phyloP scores from a whole-genome alignment of 2,888 invertebrate genomes.

The Campopleginae sp. region DNA sequence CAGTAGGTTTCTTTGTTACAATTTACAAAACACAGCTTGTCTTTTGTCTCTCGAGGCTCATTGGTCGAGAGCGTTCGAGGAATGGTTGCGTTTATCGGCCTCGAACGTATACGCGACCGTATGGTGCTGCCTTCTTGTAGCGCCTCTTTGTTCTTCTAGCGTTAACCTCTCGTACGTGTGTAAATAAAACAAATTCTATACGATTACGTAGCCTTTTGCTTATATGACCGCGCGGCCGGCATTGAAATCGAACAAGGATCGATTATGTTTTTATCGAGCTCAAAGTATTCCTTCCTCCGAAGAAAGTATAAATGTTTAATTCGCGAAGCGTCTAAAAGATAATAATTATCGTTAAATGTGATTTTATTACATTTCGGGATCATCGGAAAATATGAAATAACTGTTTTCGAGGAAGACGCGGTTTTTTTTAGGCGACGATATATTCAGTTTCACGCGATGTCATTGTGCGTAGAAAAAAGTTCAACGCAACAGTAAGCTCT shows the following conservation, averaged over 20 bases:
- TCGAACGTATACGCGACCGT: neutral
- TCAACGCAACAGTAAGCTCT: neutral
- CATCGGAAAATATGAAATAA: neutral
- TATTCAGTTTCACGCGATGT: neutral
- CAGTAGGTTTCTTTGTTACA: neutral
- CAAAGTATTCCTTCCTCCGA: neutral
- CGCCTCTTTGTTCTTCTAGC: no score
- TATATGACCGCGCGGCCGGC: neutral
- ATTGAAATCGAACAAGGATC: neutral
- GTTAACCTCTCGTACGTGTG: neutral
- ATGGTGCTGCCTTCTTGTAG: conserved; percentile 23
- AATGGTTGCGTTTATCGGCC: neutral
- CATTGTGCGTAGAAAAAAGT: neutral
- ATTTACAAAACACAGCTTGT: conserved; percentile 1
- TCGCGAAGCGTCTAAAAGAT: neutral
- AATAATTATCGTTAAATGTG: neutral
- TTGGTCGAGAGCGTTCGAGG: conserved; percentile 12
- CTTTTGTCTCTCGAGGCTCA: neutral
- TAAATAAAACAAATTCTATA: neutral
- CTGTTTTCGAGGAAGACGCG: neutral
- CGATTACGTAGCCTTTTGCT: neutral
- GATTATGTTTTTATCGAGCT: neutral
- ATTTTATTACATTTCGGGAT: neutral
- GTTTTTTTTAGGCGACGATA: neutral
- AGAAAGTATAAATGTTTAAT: no score